A percentile compares a stretch with the other conserved stretches of the same genome.
These are phyloP conservation scores for Zaprionus capensis DNA, from an alignment of 1,140 invertebrate species.

Conservation along the genomic window DNA sequence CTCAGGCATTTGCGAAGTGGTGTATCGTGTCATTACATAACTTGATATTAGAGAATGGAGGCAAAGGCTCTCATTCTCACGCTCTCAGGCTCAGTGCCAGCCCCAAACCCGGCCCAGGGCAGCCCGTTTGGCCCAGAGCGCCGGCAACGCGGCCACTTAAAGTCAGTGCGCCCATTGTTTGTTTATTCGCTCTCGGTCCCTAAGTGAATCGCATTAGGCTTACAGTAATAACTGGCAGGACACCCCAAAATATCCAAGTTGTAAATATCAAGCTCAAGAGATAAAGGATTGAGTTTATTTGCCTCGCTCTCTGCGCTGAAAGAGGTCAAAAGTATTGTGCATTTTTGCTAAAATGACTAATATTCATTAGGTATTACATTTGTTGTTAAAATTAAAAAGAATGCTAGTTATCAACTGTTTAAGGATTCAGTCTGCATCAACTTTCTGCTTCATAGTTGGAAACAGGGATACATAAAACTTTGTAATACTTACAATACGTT, in stretches of 20 bases:
- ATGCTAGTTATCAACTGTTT: too few relatives aligned
- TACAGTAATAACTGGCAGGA: conserved; percentile 36
- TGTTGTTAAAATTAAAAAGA: too few relatives aligned
- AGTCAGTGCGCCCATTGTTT: conserved; percentile 49
- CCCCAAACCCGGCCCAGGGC: conserved; percentile 11
- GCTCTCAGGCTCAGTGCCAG: background rate
- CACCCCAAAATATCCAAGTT: conserved; percentile 21
- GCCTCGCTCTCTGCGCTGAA: background rate
- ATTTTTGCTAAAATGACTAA: background rate
- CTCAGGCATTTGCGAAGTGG: conserved; percentile 54
- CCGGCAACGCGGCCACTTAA: conserved; percentile 44
- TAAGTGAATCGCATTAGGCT: conserved; percentile 27
- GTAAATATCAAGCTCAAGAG: background rate
- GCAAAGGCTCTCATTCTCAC: conserved; percentile 16
- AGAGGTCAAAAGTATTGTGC: background rate
- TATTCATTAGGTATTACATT: too few relatives aligned
- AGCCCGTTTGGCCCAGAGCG: conserved; percentile 40
- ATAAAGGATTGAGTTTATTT: conserved; percentile 7
- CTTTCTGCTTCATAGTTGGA: too few relatives aligned
- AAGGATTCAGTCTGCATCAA: too few relatives aligned
- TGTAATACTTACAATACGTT: too few relatives aligned
- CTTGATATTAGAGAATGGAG: conserved; percentile 47
- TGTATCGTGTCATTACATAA: conserved; percentile 71
- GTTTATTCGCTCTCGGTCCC: conserved; percentile 38
- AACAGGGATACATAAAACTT: too few relatives aligned